Base-by-base conservation (phyloP, 2,888 invertebrate species). In the Aricia artaxerxes region DNA sequence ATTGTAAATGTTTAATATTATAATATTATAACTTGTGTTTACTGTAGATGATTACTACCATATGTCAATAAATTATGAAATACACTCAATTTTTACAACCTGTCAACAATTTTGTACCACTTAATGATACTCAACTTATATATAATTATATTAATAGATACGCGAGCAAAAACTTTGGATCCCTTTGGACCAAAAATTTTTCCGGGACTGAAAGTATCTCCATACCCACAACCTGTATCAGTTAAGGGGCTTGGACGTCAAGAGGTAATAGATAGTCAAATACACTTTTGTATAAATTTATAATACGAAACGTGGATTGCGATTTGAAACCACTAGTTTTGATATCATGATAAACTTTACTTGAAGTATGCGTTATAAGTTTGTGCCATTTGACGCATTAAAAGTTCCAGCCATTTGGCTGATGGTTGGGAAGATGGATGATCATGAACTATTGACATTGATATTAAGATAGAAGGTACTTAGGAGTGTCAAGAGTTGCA, bases 361-460 rank as follows among this genome's bases (percentile, higher is more conserved):
- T 40, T 53, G 2, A 16, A 57, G 57, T 57, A 57, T 4, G 16
- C 57, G 4, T 57, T 57, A 4, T 57, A 57, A 57, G 57, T 57
- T 57, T 11, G 57, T 57, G 57, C 13, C 24, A 44, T 53, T 53
- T 73, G 49, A 44, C 75, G 31, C 24, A 76, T 16, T 13, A 38
- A 57, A 76, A 53, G 13, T 76, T 57, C 24, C 2, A 4, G 31
- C 16, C 35, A 76, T 57, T 76, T 35, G 13, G 35, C 13, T 38
- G 53, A 76, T 76, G 76, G 57, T 35, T 76, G 57, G 31, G 53
- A 76, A 76, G 76, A 76, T 76, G 76, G 76, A 76, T 76, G 53
- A 57, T 76, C 76, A 31, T 1, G 35, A 31, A 76, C 57, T 76
- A 76, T 76, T 57, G 76, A 76, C 31, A 7, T 75, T 76, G 76